Base-by-base conservation (phyloP, 1,140 invertebrate genomes). In the Drosophila kikkawai region DNA sequence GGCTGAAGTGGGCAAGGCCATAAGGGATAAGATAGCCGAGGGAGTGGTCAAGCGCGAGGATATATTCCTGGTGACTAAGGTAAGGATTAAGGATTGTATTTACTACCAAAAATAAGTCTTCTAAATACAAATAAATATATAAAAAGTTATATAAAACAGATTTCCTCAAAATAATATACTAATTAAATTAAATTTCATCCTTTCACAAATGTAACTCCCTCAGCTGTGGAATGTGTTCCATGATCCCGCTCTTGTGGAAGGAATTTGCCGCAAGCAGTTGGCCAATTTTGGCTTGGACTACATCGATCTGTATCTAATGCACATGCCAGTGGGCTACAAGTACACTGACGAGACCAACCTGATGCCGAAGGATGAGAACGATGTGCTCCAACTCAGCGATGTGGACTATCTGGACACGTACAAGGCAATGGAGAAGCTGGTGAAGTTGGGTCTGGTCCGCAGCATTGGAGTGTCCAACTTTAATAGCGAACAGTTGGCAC, bases 401-500 rank as follows among this genome's bases (percentile, higher is more conserved):
- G 79, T 93, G 26, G 94, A 94, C 76, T 94, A 94, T 63, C 58
- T 94, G 71, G 93, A 94, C 48, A 94, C 94, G 0, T 94, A 94
- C 92, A 93, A 79, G 63, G 95, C 93, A 0, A 94, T 96, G 93
- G 95, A 96, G 80, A 74, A 93, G 37, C 91, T 95, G 63, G 94
- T 95, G 0, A 74, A 93, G 39, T 87, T 93, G 55, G 95, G 95
- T 0, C 71, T 94, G 39, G 93, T 93, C 0, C 94, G 93, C 91
- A 91, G 93, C 22, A 96, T 97, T 48, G 97, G 97, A 2, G 79
- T 98, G 0, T 97, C 96, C 48, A 98, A 98, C 91, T 98, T 98
- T 90, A 97, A 97, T 88, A 94, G 94, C 19, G 91, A 94, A 50
- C 97, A 98, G 90, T 91, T 97, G 7, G 87, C 95, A 47, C 93